Percentiles rank a stretch among this genome's conserved stretches.
phyloP scores from a whole-genome alignment of 2,888 invertebrate genomes.

The Brachylomia viminalis region DNA sequence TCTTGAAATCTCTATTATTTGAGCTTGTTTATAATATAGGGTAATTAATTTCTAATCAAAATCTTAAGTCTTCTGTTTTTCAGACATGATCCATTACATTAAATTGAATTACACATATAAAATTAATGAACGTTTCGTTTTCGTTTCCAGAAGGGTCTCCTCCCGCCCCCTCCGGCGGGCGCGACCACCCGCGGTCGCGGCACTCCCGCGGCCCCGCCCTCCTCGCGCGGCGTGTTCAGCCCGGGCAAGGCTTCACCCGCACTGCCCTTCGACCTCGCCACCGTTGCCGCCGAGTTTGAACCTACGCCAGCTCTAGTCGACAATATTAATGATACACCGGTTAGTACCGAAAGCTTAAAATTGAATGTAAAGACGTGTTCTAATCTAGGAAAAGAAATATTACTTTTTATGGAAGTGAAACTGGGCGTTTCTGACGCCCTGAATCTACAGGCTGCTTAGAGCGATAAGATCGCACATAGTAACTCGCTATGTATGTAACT shows the following conservation, averaged over 20 bases:
- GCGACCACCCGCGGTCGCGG: constrained; percentile 79
- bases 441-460: constrained; percentile 6
- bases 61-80: not conserved
- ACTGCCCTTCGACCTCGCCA: constrained; percentile 81
- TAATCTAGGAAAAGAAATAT: constrained; percentile 11
- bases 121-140: not conserved
- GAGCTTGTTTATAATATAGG: too few relatives aligned
- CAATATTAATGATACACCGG: constrained; percentile 78
- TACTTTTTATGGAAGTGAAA: constrained; percentile 20
- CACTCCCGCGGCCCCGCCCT: constrained; percentile 74
- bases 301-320: constrained; percentile 77
- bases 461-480: not conserved
- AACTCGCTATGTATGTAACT: not conserved
- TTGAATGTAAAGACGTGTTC: not conserved
- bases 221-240: constrained; percentile 76
- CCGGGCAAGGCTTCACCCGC: constrained; percentile 78
- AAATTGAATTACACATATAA: too few relatives aligned
- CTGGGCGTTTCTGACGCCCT: not conserved
- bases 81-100: too few relatives aligned
- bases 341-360: constrained; percentile 64
- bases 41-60: not conserved
- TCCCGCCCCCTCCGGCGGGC: constrained; percentile 86
- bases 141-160: constrained; percentile 82
- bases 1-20: not conserved
- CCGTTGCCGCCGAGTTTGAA: constrained; percentile 79